Evolutionary conservation across 2,113 vertebrate species (phyloP).

Genomic region (Atherinomorus stipes): DNA sequence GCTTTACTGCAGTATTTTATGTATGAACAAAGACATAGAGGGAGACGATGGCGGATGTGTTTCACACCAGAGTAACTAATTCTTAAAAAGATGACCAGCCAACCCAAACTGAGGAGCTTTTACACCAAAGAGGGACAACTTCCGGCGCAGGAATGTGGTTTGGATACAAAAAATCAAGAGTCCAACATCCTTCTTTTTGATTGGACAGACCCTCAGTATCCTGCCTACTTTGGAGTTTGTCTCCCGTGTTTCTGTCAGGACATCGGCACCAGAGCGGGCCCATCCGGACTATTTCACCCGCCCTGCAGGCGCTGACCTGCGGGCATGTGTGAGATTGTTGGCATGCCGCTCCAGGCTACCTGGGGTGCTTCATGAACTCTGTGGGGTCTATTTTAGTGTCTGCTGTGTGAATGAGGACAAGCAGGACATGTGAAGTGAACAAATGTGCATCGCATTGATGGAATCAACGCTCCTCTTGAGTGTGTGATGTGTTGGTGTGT

Average conservation of each 20-base stretch:
- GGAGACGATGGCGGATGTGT: too few relatives aligned
- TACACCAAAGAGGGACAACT: too few relatives aligned
- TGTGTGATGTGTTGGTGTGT: slow-evolving; percentile 4
- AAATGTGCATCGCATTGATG: neutral
- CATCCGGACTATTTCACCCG: slow-evolving; percentile 25
- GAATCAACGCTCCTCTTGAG: slow-evolving; percentile 4
- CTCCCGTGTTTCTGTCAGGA: slow-evolving; percentile 17
- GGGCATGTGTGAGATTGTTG: slow-evolving; percentile 42
- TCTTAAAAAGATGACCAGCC: too few relatives aligned
- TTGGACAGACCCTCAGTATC: neutral
- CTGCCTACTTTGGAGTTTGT: neutral
- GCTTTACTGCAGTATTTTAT: too few relatives aligned
- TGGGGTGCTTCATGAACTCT: slow-evolving; percentile 5
- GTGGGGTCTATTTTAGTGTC: slow-evolving; percentile 10
- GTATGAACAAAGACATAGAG: too few relatives aligned
- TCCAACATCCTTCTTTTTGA: too few relatives aligned
- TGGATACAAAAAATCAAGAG: too few relatives aligned
- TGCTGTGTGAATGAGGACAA: slow-evolving; percentile 23
- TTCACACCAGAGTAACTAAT: too few relatives aligned
- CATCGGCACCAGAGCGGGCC: neutral
- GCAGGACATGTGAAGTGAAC: slow-evolving; percentile 20
- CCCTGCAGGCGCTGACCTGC: slow-evolving; percentile 11
- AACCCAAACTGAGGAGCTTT: too few relatives aligned
- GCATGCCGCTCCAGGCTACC: slow-evolving; percentile 29
- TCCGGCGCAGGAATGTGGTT: too few relatives aligned